Evolutionary conservation across 1,140 invertebrate species (phyloP).

Genomic region (Chlorops oryzae): DNA sequence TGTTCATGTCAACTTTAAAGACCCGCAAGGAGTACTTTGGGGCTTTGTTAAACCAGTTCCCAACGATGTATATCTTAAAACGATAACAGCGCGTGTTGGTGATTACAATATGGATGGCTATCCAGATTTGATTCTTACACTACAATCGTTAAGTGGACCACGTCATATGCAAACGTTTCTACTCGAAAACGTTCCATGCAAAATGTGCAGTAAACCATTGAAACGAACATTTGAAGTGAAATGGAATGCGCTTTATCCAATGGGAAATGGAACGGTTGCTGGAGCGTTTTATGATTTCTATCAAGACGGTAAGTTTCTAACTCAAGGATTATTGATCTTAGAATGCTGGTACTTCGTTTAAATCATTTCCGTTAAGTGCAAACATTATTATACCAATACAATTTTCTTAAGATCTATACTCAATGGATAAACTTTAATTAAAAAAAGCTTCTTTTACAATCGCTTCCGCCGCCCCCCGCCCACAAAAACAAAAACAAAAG

Average conservation of each 20-base stretch:
- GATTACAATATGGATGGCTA: conserved; percentile 96
- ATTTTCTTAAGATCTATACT: too few species aligned
- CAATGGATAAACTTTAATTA: too few species aligned
- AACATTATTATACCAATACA: too few species aligned
- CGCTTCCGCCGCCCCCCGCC: not conserved
- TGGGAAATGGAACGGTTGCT: conserved; percentile 66
- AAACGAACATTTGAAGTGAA: conserved; percentile 68
- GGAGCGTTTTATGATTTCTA: conserved; percentile 91
- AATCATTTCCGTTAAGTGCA: too few species aligned
- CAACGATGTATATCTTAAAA: conserved; percentile 56
- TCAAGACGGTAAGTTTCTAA: conserved; percentile 55
- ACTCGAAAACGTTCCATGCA: conserved; percentile 67
- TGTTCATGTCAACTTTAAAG: conserved; percentile 64
- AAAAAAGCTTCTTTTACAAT: too few species aligned
- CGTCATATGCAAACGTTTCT: conserved; percentile 58
- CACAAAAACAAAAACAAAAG: conserved; percentile 49
- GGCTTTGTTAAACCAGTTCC: conserved; percentile 56
- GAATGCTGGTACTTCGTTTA: too few species aligned
- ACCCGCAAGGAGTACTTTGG: conserved; percentile 61
- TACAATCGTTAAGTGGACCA: conserved; percentile 54
- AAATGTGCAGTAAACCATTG: conserved; percentile 48
- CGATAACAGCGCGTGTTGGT: conserved; percentile 76
- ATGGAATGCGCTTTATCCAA: conserved; percentile 64
- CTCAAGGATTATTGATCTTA: not conserved
- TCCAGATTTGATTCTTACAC: conserved; percentile 80